phyloP scores from a whole-genome alignment of 2,797 vertebrate genomes.

The Acanthurus tractus region DNA sequence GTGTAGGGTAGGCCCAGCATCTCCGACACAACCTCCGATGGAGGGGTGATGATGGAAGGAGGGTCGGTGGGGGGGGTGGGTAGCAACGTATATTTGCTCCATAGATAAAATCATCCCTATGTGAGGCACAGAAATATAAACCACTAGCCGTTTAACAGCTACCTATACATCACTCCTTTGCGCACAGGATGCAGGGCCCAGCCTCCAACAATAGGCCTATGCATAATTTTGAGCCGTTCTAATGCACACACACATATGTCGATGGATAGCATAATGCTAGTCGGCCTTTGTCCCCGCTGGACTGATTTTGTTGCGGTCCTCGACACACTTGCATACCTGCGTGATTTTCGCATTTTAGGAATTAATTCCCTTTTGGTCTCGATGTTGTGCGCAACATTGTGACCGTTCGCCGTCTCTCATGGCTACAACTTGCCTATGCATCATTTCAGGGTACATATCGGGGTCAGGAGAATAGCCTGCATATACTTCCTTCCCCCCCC shows the following conservation, averaged over 20 bases:
- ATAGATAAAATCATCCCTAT: slow-evolving; percentile 54
- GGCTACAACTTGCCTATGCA: slow-evolving; percentile 45
- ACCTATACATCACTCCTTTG: slow-evolving; percentile 57
- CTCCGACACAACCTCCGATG: slow-evolving; percentile 44
- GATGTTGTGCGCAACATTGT: slow-evolving; percentile 67
- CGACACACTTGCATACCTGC: slow-evolving; percentile 19
- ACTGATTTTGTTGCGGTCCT: slow-evolving; percentile 34
- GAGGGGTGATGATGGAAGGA: slow-evolving; percentile 34
- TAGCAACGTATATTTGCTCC: slow-evolving; percentile 42
- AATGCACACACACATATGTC: slow-evolving; percentile 51
- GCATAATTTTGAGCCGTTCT: slow-evolving; percentile 61
- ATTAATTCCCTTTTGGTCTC: neutral
- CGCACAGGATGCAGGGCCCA: slow-evolving; percentile 76
- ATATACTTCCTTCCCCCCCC: slow-evolving; percentile 13
- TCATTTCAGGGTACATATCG: slow-evolving; percentile 54
- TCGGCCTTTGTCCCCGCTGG: slow-evolving; percentile 73
- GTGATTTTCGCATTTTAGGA: slow-evolving; percentile 21
- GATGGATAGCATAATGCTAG: slow-evolving; percentile 75
- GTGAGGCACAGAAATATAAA: slow-evolving; percentile 27
- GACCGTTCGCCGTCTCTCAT: slow-evolving; percentile 5
- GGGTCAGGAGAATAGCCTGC: slow-evolving; percentile 62
- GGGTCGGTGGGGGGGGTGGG: neutral
- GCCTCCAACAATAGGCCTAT: slow-evolving; percentile 74
- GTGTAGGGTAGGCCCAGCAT: slow-evolving; percentile 61
- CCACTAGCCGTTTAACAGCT: slow-evolving; percentile 36